These are phyloP conservation scores for Drosophila nigritarsus DNA, from an alignment of 2,888 invertebrate species.

Conservation along the genomic window DNA sequence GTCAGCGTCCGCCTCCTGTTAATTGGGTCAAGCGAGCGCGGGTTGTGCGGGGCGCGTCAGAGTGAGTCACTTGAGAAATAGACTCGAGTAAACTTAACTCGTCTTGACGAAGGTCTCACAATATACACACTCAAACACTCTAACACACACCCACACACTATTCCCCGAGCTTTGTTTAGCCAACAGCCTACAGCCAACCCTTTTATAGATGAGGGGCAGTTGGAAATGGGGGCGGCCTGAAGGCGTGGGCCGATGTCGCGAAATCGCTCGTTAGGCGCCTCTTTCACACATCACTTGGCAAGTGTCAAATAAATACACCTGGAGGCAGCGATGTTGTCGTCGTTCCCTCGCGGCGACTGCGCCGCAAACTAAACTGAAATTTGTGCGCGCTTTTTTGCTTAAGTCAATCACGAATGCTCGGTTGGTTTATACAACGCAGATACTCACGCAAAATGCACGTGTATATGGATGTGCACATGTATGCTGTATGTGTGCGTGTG, in stretches of 20 bases:
- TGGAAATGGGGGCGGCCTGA: conserved; percentile 4
- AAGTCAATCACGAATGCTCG: conserved; percentile 81
- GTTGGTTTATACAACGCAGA: conserved; percentile 46
- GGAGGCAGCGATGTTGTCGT: conserved; percentile 42
- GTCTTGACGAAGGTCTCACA: conserved; percentile 69
- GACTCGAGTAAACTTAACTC: conserved; percentile 59
- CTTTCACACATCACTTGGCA: conserved; percentile 81
- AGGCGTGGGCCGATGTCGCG: conserved; percentile 24
- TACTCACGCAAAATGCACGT: conserved; percentile 11
- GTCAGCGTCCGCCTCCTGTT: conserved; percentile 45
- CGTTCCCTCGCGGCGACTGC: conserved; percentile 79
- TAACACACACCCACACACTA: conserved; percentile 16
- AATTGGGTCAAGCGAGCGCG: conserved; percentile 74
- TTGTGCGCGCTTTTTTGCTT: conserved; percentile 79
- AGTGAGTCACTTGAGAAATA: conserved; percentile 72
- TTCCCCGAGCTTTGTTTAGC: conserved; percentile 58
- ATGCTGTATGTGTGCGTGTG: neutral
- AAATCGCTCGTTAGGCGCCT: conserved; percentile 72
- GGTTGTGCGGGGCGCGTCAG: conserved; percentile 28
- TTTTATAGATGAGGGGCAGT: conserved; percentile 9
- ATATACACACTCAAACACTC: conserved; percentile 25
- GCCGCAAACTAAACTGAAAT: conserved; percentile 79
- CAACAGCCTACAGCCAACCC: conserved; percentile 41
- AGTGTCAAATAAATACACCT: conserved; percentile 80
- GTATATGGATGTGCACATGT: neutral